Base-by-base conservation (phyloP, 2,888 invertebrate genomes). In the Leucozona laternaria region DNA sequence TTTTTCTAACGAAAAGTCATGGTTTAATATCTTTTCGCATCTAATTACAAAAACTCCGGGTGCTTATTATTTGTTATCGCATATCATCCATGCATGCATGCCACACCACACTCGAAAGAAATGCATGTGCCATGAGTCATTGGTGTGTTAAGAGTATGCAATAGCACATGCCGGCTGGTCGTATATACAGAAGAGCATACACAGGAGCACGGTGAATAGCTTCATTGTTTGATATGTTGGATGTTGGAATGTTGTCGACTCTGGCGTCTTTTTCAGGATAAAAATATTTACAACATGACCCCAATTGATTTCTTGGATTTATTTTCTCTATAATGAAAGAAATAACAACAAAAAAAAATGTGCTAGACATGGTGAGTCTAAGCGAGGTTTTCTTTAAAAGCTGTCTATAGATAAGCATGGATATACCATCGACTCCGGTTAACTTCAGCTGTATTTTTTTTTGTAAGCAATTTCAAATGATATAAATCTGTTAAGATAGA, bases 211-310 rank as follows among this genome's bases (percentile, higher is more conserved):
- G 50, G 10, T 75, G 79, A 79, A 79, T 75, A 62, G 75, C 73
- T 79, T 70, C 83, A 86, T 86, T 86, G 86, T 86, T 57, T 22
- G 76, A 43, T 40, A 76, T 68, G 68, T 40, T 70, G 53, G 71
- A 40, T 66, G 53, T 22, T 55, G 66, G 58, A 79, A 55, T 60
- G 25, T 57, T 55, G 43, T 34, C 25, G 55, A 45, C 37, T 60
- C 37, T 71, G 60, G 72, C 43, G 62, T 72, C 72, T 81, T 72
- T 71, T 71, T 57, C 71, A 57, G 43, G 73, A 72, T 80, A 77
- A 73, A 78, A 60, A 62, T 80, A 53, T 84, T 34, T 71, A 62
- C 55, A 71, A 71, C 48, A 64, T 72, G 70, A 76, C 53, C 77
- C 71, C 64, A 64, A 73, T 78, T 60, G 72, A 72, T 50, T 76